A percentile compares a stretch with the other conserved stretches of the same genome.
phyloP scores from a whole-genome alignment of 2,113 vertebrate genomes.

The Nyctibius bracteatus region DNA sequence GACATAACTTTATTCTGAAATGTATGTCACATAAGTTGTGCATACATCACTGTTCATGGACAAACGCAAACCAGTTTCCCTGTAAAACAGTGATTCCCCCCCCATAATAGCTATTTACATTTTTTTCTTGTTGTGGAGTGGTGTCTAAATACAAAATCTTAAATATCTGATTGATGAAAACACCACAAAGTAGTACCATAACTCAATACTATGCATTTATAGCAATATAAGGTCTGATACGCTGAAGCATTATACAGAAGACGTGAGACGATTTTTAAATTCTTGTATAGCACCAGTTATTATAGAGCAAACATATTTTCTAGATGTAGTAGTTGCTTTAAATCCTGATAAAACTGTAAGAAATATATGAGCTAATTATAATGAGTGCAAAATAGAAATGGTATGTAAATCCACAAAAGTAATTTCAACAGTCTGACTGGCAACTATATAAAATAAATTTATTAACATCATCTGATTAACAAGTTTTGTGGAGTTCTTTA shows the following conservation, averaged over 20 bases:
- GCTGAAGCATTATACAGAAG: not conserved
- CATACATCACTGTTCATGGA: not conserved
- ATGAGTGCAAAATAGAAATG: not conserved
- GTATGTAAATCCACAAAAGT: not conserved
- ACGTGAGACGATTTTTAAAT: not conserved
- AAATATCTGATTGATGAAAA: not conserved
- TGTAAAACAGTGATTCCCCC: not conserved
- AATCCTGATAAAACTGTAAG: not conserved
- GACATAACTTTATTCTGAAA: not conserved
- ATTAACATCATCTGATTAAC: not conserved
- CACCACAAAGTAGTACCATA: not conserved
- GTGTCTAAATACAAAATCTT: not conserved
- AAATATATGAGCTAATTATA: not conserved
- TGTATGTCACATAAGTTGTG: not conserved
- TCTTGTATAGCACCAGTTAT: not conserved
- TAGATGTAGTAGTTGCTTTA: not conserved
- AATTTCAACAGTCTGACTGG: not conserved
- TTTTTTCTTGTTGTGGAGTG: not conserved
- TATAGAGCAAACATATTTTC: not conserved
- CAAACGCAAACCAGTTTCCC: not conserved
- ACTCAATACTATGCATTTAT: not conserved
- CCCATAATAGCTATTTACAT: not conserved
- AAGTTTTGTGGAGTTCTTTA: constrained; percentile 6
- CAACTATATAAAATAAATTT: constrained; percentile 12
- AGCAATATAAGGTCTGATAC: not conserved